Evolutionary conservation across 2,888 invertebrate species (phyloP), one percentile per base, ranked within the genome.

Genomic region (Shargacucullia verbasci): DNA sequence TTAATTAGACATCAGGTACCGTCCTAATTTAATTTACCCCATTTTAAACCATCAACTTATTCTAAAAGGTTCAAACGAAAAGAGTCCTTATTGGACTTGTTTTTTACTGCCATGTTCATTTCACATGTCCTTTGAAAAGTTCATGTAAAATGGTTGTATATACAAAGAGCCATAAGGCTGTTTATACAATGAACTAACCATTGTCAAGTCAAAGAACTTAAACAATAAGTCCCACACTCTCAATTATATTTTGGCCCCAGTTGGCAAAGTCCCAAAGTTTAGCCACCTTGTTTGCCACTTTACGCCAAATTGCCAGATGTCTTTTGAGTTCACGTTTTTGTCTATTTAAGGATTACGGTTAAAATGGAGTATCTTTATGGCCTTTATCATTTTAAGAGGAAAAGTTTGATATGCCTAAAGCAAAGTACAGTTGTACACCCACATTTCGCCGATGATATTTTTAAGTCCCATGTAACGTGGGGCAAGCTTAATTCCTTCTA

Each of bases 201-300:
- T 3, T 29, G 9, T 29, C 9, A 29, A 29, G 29, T 29, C 20
- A n/a, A 25, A 13, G 25, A 46, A 12, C 40, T 34, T 37, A 6
- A 11, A 8, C 40, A 25, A 34, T 34, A 52, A 31, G 38, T 39
- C 41, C 37, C 12, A 37, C 9, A 33, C 38, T 14, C 9, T 12
- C 59, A 64, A 68, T 70, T 73, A 75, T 67, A 40, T 56, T 41
- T 38, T 15, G 50, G 74, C 25, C 64, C 72, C 50, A 77, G 67
- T 81, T 80, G 81, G 79, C 71, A 40, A 40, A 4, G 13, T 47
- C 70, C 81, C 80, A 73, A 39, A 59, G 59, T 46, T 61, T 61
- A n/a, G 45, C 41, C 13, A 41, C 50, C 45, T 44, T 43, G 45
- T 65, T 73, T 55, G 47, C 71, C 59, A 68, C 59, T 67, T n/a